A percentile compares a stretch with the other conserved stretches of the same genome.
phyloP scores from a whole-genome alignment of 2,888 invertebrate species.

The Diadegma fenestrale region DNA sequence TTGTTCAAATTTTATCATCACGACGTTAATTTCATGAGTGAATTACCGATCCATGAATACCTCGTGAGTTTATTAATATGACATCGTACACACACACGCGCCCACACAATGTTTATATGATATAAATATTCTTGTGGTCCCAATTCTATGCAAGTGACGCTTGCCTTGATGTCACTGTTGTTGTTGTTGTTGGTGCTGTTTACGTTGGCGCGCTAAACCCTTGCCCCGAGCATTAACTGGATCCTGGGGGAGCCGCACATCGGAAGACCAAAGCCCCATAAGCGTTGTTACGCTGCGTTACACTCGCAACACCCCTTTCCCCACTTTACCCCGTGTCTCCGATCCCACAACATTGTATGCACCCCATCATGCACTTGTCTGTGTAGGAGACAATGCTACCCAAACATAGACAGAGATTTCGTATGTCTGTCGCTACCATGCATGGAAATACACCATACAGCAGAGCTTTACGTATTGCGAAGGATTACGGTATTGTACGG shows the following conservation, averaged over 20 bases:
- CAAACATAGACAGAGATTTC: slow-evolving; percentile 1
- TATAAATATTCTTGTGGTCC: slow-evolving; percentile 30
- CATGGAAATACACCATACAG: slow-evolving; percentile 67
- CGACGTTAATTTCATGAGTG: background rate
- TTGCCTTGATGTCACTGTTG: slow-evolving; percentile 53
- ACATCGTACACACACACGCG: background rate
- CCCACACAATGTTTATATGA: background rate
- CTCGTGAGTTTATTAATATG: background rate
- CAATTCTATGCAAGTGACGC: slow-evolving; percentile 36
- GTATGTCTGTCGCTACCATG: slow-evolving; percentile 37
- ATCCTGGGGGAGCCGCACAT: slow-evolving; percentile 77
- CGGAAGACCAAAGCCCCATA: slow-evolving; percentile 77
- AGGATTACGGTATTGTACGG: slow-evolving; percentile 78
- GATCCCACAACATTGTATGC: slow-evolving; percentile 28
- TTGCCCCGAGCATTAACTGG: slow-evolving; percentile 77
- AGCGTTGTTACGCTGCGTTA: slow-evolving; percentile 80
- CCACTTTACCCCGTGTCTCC: slow-evolving; percentile 7
- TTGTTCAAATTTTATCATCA: background rate
- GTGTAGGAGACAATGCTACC: slow-evolving; percentile 14
- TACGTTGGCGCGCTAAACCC: slow-evolving; percentile 77
- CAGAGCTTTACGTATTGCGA: slow-evolving; percentile 74
- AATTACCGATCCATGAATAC: background rate
- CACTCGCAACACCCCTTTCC: slow-evolving; percentile 64
- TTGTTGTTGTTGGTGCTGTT: slow-evolving; percentile 74
- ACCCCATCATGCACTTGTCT: slow-evolving; percentile 28